These are phyloP conservation scores for Achroia grisella DNA, from an alignment of 1,140 invertebrate genomes.

Conservation along the genomic window DNA sequence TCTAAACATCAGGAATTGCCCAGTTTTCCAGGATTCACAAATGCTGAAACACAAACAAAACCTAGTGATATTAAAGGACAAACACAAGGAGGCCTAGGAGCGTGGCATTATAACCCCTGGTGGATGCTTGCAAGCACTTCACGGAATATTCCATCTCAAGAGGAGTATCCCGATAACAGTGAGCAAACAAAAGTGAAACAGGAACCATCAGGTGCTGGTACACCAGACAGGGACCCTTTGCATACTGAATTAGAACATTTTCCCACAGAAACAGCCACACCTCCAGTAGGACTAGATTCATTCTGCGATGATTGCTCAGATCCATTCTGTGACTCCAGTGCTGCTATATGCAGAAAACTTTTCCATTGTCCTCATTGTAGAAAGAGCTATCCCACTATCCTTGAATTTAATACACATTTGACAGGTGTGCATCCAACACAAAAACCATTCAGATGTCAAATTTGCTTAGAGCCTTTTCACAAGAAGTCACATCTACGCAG, in stretches of 20 bases:
- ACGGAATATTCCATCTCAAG: constrained; percentile 50
- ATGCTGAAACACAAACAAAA: constrained; percentile 71
- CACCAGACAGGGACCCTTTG: constrained; percentile 54
- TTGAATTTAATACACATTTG: constrained; percentile 71
- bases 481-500: constrained; percentile 67
- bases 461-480: constrained; percentile 69
- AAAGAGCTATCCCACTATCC: constrained; percentile 70
- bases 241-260: constrained; percentile 50
- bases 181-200: constrained; percentile 69
- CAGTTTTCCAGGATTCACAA: constrained; percentile 67
- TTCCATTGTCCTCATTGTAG: constrained; percentile 72
- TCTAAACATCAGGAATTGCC: constrained; percentile 61
- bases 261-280: constrained; percentile 41
- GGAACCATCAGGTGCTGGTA: constrained; percentile 52
- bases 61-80: constrained; percentile 54
- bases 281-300: constrained; percentile 54
- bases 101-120: constrained; percentile 73
- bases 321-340: constrained; percentile 69
- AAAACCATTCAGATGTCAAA: constrained; percentile 72
- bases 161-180: constrained; percentile 60
- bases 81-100: constrained; percentile 44
- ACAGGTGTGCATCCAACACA: constrained; percentile 70
- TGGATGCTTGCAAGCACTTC: constrained; percentile 72
- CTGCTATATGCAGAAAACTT: constrained; percentile 61
- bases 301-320: constrained; percentile 72